Evolutionary conservation across 2,888 invertebrate species (phyloP), one percentile per base, ranked within the genome.

Genomic region (Leptinotarsa rubiginosa): DNA sequence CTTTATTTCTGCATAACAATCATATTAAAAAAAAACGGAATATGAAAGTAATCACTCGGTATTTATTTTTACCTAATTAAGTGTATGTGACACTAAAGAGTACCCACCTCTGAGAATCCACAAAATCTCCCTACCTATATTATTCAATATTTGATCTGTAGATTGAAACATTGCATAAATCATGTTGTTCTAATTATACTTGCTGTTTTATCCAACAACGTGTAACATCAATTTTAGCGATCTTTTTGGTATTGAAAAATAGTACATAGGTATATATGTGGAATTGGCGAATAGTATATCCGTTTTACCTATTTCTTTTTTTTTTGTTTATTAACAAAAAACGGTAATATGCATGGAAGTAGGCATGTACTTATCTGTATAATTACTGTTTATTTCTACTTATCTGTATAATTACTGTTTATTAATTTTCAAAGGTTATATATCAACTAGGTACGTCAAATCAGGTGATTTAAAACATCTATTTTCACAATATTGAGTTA

Each of bases 331-430:
- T 10, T 10, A 10, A n/a, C 10, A 52, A 52, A 52, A 52, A 18
- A 52, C 18, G 2, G n/a, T 59, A 25, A 59, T 59, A 25, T 22
- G 13, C 22, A 59, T 22, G 12, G 18, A 18, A 52, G 18, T 18
- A 52, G 18, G 18, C 59, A 31, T 41, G 31, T 41, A 62, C 62
- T n/a, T 62, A 62, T n/a, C 41, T 62, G n/a, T 12, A 50, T 22
- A 56, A 56, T 56, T 56, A 56, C 22, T 31, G 62, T n/a, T n/a
- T 41, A 62, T 31, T n/a, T n/a, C n/a, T 31, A 62, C 31, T n/a
- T 62, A 62, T n/a, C 31, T 62, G 7, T 10, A 49, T 20, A 56
- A 56, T 56, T 56, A 56, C 22, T 31, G 62, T n/a, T n/a, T 31
- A 62, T 31, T 31, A 31, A 31, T 41, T 62, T 25, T 41, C 41